Base-by-base conservation (phyloP, 2,888 invertebrate genomes). In the Leptopilina myrica region DNA sequence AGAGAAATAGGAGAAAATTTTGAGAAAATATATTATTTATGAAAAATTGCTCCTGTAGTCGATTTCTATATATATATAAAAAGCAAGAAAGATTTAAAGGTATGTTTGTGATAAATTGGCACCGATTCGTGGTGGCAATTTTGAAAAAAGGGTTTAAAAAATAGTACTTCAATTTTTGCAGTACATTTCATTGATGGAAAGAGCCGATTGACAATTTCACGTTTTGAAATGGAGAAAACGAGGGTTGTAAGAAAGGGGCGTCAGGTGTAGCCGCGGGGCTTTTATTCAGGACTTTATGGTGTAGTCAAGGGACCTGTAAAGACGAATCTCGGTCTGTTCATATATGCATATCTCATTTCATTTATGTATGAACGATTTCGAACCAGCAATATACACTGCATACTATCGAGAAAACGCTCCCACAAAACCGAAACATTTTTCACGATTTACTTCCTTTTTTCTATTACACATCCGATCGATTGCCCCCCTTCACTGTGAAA, bases 191-290 rank as follows among this genome's bases (percentile, higher is more conserved):
- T 81, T 83, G 81, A 83, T 82, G 69, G 43, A 79, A 80, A 78
- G 81, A 78, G 84, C 82, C 76, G 82, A 84, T 85, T 84, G 80
- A 67, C 85, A 86, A 86, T 86, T 82, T 84, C 82, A 84, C 82
- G 81, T 6, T 43, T 83, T 76, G 79, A 64, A 80, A 81, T 79
- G 56, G 69, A 69, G 81, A 69, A 76, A 76, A 49, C 78, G 73
- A 76, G 80, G 81, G 79, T 83, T 79, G 80, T 83, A 85, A 85
- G 85, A 75, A 84, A 78, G 73, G 78, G 77, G 43, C 64, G 76
- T 65, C 33, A 65, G 64, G 33, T 65, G 33, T 65, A 65, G 40
- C 53, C 53, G 1, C 49, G 43, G 53, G 53, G 69, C 69, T 53
- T 33, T 14, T 46, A 7, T 26, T 53, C 49, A 12, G 20, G 46